Conservation (phyloP, 2,797 vertebrate genomes). For the Mus minutoides region DNA sequence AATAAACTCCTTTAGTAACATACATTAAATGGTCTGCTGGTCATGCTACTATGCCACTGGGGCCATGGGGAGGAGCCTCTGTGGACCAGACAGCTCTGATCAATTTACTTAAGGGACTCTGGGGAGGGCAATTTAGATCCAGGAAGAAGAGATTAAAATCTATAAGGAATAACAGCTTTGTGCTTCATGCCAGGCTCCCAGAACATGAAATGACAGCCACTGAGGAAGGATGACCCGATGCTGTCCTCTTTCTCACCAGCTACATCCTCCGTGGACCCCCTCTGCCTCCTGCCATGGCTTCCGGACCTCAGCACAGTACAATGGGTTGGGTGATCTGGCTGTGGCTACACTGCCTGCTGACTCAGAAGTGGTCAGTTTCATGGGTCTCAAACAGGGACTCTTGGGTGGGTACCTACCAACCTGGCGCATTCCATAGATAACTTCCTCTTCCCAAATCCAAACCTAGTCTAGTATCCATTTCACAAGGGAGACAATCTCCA, state of each 20-base stretch:
- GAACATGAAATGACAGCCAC: rapidly evolving
- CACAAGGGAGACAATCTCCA: background rate
- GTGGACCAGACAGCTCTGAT: background rate
- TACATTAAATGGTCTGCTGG: background rate
- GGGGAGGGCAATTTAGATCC: background rate
- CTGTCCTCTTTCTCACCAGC: background rate
- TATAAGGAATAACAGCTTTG: background rate
- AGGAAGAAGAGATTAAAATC: background rate
- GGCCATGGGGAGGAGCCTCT: background rate
- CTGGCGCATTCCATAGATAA: rapidly evolving
- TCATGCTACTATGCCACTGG: background rate
- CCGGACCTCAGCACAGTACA: background rate
- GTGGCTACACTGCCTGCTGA: background rate
- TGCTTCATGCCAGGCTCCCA: background rate
- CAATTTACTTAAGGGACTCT: background rate
- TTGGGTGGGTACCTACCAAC: rapidly evolving
- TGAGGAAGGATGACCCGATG: slow-evolving; percentile 11
- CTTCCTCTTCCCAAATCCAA: background rate
- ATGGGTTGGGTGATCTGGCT: background rate
- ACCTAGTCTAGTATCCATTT: background rate
- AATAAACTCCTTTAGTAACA: background rate
- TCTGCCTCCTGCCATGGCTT: background rate
- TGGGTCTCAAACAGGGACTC: rapidly evolving
- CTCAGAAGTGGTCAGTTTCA: background rate
- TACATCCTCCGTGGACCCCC: background rate